Evolutionary conservation across 2,888 invertebrate genomes (phyloP).

Genomic region (Digitonthophagus gazella): DNA sequence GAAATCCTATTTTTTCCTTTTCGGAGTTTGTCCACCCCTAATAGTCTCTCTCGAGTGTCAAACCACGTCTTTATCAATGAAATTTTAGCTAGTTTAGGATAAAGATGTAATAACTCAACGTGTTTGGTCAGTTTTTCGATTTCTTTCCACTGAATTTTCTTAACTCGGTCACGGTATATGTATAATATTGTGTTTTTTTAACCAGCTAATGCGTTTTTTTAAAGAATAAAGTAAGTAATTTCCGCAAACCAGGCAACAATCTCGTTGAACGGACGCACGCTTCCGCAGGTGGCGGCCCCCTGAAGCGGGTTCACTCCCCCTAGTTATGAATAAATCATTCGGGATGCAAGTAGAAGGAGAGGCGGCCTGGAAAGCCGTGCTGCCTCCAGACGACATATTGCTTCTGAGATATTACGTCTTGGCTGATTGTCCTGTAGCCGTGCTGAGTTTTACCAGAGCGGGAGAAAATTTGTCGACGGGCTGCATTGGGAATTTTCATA

Average conservation of each 20-base stretch:
- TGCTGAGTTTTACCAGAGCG: not conserved
- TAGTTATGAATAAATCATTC: conserved; percentile 22
- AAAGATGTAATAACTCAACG: too few relatives aligned
- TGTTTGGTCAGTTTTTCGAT: too few relatives aligned
- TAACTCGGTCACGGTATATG: not conserved
- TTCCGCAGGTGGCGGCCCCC: not conserved
- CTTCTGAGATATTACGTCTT: conserved; percentile 12
- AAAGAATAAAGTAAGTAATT: conserved; percentile 9
- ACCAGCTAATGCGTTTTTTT: too few relatives aligned
- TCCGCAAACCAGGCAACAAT: conserved; percentile 15
- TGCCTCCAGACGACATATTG: conserved; percentile 11
- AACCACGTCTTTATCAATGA: too few relatives aligned
- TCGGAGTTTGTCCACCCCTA: too few relatives aligned
- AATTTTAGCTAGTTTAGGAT: too few relatives aligned
- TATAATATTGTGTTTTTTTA: too few relatives aligned
- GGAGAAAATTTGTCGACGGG: not conserved
- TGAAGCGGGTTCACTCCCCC: conserved; percentile 1
- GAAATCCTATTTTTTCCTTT: too few relatives aligned
- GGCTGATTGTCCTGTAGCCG: conserved; percentile 3
- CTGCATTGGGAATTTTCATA: not conserved
- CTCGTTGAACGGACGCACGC: not conserved
- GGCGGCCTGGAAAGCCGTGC: conserved; percentile 1
- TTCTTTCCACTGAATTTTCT: not conserved
- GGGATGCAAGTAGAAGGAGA: not conserved
- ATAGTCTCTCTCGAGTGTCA: too few relatives aligned